Evolutionary conservation across 2,888 invertebrate genomes (phyloP).

Genomic region (Lycia hirtaria): DNA sequence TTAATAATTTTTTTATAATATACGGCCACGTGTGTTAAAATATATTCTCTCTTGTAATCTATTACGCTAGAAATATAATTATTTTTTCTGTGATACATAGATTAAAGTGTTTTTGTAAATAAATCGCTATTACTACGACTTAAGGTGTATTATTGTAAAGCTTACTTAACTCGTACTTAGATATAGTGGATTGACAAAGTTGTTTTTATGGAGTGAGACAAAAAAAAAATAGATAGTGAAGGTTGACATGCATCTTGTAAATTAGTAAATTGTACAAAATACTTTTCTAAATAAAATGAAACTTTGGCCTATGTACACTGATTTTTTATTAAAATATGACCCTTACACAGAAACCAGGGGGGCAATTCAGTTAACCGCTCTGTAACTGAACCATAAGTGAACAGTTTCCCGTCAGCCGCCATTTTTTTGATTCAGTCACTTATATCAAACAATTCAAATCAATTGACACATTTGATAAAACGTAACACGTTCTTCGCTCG

Average conservation of each 20-base stretch:
- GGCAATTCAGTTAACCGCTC: too few relatives aligned
- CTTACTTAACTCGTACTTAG: slow-evolving; percentile 65
- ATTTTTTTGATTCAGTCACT: too few relatives aligned
- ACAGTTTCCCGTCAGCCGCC: too few relatives aligned
- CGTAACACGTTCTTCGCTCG: too few relatives aligned
- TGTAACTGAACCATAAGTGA: too few relatives aligned
- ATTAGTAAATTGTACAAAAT: slow-evolving; percentile 81
- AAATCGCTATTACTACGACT: slow-evolving; percentile 66
- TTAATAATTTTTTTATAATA: too few relatives aligned
- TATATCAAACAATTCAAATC: too few relatives aligned
- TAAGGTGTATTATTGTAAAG: slow-evolving; percentile 68
- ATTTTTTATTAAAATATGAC: slow-evolving; percentile 54
- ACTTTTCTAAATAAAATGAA: slow-evolving; percentile 84
- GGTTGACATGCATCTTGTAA: slow-evolving; percentile 50
- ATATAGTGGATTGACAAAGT: slow-evolving; percentile 43
- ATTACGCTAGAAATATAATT: slow-evolving; percentile 74
- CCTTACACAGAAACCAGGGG: too few relatives aligned
- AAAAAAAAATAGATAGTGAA: slow-evolving; percentile 43
- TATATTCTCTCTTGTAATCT: slow-evolving; percentile 52
- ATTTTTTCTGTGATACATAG: slow-evolving; percentile 85
- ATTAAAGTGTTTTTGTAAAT: slow-evolving; percentile 79
- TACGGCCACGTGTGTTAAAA: slow-evolving; percentile 38
- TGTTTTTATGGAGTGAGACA: slow-evolving; percentile 69
- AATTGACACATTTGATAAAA: too few relatives aligned
- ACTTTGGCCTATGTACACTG: slow-evolving; percentile 80